phyloP scores from a whole-genome alignment of 37 sponge, comb jelly and placozoan genomes.

The Crambe crambe region DNA sequence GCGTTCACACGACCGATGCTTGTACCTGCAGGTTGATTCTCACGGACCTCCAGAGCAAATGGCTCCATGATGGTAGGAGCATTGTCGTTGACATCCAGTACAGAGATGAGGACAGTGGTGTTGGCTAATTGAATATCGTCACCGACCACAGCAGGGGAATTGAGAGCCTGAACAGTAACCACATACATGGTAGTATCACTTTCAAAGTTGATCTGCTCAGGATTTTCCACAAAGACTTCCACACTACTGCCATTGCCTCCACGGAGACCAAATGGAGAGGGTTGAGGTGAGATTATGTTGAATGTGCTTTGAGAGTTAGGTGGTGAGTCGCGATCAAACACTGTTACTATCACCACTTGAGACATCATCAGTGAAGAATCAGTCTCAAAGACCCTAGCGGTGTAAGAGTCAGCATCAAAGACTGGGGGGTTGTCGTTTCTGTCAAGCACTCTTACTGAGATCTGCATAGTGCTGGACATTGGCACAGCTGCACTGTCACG shows the following conservation, averaged over 20 bases:
- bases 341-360: conserved; percentile 16
- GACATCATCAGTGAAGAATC: conserved; percentile 3
- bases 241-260: not conserved
- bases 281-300: conserved; percentile 15
- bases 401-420: conserved; percentile 17
- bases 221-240: conserved; percentile 29
- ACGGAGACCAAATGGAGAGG: conserved; percentile 51
- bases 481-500: conserved; percentile 37
- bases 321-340: conserved; percentile 54
- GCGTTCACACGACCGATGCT: conserved; percentile 46
- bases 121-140: conserved; percentile 36
- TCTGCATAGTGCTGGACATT: conserved; percentile 17
- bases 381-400: conserved; percentile 31
- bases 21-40: conserved; percentile 24
- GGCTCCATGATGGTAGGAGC: conserved; percentile 59
- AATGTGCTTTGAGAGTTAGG: conserved; percentile 45
- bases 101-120: conserved; percentile 26
- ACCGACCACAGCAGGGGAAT: conserved; percentile 22
- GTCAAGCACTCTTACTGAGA: conserved; percentile 44
- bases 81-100: conserved; percentile 80
- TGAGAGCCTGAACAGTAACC: conserved; percentile 36
- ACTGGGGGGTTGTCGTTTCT: conserved; percentile 66
- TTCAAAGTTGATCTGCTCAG: conserved; percentile 46
- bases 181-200: conserved; percentile 14
- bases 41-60: conserved; percentile 40